Conservation (phyloP, 2,113 vertebrate species). For the Turnix velox region DNA sequence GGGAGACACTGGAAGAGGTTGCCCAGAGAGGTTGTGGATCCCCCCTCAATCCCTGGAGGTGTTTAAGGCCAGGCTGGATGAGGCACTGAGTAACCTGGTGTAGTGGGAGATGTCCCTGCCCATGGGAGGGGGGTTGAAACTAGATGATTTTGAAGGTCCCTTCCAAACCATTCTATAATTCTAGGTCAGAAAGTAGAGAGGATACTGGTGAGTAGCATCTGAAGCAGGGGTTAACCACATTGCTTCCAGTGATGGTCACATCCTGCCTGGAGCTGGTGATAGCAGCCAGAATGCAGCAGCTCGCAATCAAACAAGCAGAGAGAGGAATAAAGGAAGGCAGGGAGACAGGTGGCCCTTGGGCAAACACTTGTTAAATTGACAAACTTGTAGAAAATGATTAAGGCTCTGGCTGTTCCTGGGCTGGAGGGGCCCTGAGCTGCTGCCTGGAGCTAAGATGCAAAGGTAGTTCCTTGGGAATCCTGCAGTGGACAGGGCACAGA, state of each 20-base stretch:
- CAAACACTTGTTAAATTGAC: constrained; percentile 70
- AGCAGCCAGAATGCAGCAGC: constrained; percentile 24
- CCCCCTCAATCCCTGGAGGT: too few relatives aligned
- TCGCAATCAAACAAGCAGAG: constrained; percentile 50
- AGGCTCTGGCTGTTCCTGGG: constrained; percentile 57
- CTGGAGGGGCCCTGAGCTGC: constrained; percentile 52
- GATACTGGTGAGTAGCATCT: neutral
- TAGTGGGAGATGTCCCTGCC: too few relatives aligned
- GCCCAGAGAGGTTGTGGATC: too few relatives aligned
- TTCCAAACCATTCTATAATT: too few relatives aligned
- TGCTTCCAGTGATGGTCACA: neutral
- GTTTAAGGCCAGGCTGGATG: too few relatives aligned
- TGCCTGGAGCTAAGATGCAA: constrained; percentile 52
- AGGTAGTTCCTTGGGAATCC: constrained; percentile 60
- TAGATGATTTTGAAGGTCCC: too few relatives aligned
- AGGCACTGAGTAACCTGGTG: too few relatives aligned
- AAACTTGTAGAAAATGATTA: constrained; percentile 70
- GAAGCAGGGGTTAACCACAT: neutral
- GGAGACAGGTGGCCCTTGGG: constrained; percentile 64
- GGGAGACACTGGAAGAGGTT: too few relatives aligned
- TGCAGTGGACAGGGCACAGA: constrained; percentile 59
- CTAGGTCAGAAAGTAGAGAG: neutral
- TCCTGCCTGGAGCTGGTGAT: neutral
- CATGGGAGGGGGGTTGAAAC: too few relatives aligned
- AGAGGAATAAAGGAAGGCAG: constrained; percentile 55